These are phyloP conservation scores for Drosophila busckii DNA, from an alignment of 1,140 invertebrate species.

Conservation along the genomic window DNA sequence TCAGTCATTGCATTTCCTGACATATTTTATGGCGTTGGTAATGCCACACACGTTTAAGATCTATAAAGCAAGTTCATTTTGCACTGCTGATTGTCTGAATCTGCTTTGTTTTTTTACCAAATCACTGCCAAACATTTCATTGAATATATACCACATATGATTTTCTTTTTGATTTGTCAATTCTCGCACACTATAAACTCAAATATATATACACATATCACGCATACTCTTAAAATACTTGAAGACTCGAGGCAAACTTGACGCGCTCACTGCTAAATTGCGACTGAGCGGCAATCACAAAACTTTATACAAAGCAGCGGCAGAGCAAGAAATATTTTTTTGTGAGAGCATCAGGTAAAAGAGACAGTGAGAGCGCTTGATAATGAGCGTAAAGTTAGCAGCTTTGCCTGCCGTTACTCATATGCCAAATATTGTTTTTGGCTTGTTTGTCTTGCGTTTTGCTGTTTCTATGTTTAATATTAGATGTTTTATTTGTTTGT, in stretches of 20 bases:
- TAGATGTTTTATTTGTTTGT: slow-evolving; percentile 23
- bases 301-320: slow-evolving; percentile 6
- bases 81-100: not conserved
- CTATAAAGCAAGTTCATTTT: not conserved
- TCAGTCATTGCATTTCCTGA: too few species aligned
- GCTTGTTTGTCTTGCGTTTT: slow-evolving; percentile 6
- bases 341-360: slow-evolving; percentile 2
- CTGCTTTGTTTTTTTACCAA: slow-evolving; percentile 1
- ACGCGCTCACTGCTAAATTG: slow-evolving; percentile 26
- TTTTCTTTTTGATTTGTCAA: too few species aligned
- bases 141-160: too few species aligned
- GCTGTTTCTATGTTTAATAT: slow-evolving; percentile 15
- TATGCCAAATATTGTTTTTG: slow-evolving; percentile 9
- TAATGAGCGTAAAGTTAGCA: slow-evolving; percentile 11
- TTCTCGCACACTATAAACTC: too few species aligned
- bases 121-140: not conserved
- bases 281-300: slow-evolving; percentile 31
- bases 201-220: slow-evolving; percentile 2
- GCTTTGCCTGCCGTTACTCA: slow-evolving; percentile 11
- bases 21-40: too few species aligned
- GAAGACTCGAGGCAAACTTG: slow-evolving; percentile 18
- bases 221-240: not conserved
- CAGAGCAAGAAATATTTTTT: not conserved
- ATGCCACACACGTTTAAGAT: too few species aligned
- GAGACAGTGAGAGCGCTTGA: not conserved